These are phyloP conservation scores for Heliothis virescens DNA, from an alignment of 1,140 invertebrate genomes.

Conservation along the genomic window DNA sequence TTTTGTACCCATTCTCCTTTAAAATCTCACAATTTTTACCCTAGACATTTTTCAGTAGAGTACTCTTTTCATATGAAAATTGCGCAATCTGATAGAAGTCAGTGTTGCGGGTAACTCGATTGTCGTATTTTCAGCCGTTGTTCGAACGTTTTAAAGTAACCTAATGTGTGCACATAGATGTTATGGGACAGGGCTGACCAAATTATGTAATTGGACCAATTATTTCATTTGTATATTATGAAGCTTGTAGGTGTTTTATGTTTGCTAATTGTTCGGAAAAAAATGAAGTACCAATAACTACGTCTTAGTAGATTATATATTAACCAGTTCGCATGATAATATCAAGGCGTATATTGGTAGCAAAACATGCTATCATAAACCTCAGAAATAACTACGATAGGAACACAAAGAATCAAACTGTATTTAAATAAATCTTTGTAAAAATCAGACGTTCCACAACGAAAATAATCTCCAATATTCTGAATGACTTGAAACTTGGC, in stretches of 20 bases:
- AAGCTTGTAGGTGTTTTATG: not conserved
- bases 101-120: constrained; percentile 30
- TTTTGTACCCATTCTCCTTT: not conserved
- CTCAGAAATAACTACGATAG: too few species aligned
- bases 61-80: constrained; percentile 19
- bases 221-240: not conserved
- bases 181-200: constrained; percentile 17
- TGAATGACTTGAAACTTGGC: not conserved
- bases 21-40: not conserved
- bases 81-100: constrained; percentile 18
- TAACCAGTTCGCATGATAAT: too few species aligned
- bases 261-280: not conserved
- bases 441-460: not conserved
- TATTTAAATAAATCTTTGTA: too few species aligned
- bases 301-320: too few species aligned
- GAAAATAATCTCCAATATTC: not conserved
- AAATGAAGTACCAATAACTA: too few species aligned
- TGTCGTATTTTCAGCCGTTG: constrained; percentile 20
- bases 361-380: too few species aligned
- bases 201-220: not conserved
- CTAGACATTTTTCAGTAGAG: not conserved
- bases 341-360: too few species aligned
- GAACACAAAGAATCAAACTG: too few species aligned
- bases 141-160: constrained; percentile 34
- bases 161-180: constrained; percentile 22